These are phyloP conservation scores for Ptyas mucosa DNA, from an alignment of 2,113 vertebrate species.

Conservation along the genomic window DNA sequence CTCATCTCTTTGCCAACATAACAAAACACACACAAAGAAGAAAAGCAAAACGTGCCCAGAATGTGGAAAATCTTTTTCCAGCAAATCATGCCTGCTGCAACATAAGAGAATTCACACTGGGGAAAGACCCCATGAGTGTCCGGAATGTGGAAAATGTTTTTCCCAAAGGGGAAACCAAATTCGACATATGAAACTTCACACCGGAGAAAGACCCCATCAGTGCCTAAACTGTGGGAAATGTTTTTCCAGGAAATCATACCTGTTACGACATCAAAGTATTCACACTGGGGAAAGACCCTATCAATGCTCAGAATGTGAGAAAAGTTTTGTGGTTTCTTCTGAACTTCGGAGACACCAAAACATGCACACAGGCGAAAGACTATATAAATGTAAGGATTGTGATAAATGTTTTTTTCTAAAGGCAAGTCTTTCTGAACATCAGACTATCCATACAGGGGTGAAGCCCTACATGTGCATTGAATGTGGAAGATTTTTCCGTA, in stretches of 20 bases:
- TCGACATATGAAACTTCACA: neutral
- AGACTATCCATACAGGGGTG: neutral
- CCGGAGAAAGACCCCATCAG: neutral
- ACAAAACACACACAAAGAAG: too few species aligned
- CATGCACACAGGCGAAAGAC: accelerated
- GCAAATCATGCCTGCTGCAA: too few species aligned
- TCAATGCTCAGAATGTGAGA: neutral
- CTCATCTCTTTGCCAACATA: too few species aligned
- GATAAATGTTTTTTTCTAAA: neutral
- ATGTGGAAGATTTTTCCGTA: neutral
- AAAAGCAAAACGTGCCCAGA: too few species aligned
- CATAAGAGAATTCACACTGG: too few species aligned
- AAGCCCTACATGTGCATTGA: neutral
- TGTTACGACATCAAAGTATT: too few species aligned
- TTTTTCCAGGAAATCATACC: accelerated
- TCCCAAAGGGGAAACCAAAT: too few species aligned
- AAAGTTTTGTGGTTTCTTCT: neutral
- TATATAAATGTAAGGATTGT: neutral
- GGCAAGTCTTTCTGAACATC: neutral
- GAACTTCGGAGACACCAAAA: neutral
- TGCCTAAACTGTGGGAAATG: neutral
- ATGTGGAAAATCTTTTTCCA: too few species aligned
- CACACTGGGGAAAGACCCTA: too few species aligned
- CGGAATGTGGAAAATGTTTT: neutral
- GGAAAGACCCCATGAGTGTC: neutral